Base-by-base conservation (phyloP, 64 coral and sea anemone species). In the Montipora capricornis region DNA sequence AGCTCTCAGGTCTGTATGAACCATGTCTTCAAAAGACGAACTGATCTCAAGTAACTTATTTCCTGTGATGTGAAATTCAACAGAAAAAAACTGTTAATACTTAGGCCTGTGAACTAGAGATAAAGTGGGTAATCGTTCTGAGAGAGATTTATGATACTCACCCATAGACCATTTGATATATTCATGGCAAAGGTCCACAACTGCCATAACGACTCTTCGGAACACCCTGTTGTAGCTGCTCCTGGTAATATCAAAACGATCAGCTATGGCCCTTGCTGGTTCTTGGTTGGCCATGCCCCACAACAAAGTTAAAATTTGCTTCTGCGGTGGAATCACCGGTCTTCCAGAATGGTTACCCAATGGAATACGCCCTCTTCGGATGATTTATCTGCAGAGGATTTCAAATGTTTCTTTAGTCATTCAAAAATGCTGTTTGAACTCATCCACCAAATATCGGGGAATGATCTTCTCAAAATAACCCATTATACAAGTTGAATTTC, bases 91-190 rank as follows among this genome's bases (percentile, higher is more conserved):
- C 47, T 4, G 29, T 47, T 15, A 47, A 78, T 78, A 78, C 44
- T 2, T 37, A 37, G 37, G 37, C 37, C 20, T 78, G 77, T 89
- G 75, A 74, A 15, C 53, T 53, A 44, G 76, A 75, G 73, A 22
- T 76, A 10, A 47, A 5, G 73, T 15, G 15, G 73, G 10, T 47
- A 44, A 87, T 37, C 62, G 45, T 74, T 69, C 59, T 59, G 26
- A 62, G 37, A 44, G n/a, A 26, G 15, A 29, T n/a, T 8, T 46
- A 22, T 52, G 74, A 6, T 67, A 62, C 90, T 66, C 83, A 92
- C 90, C 75, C 15, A 61, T 84, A 17, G 80, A 69, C 80, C 90
- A 92, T 83, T 50, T 92, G 69, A 92, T 84, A 71, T 92, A 84
- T 76, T 49, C 68, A 47, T 71, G 51, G 19, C 44, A 48, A 44